Base-by-base conservation (phyloP, 2,888 invertebrate genomes). In the Polyommatus icarus region DNA sequence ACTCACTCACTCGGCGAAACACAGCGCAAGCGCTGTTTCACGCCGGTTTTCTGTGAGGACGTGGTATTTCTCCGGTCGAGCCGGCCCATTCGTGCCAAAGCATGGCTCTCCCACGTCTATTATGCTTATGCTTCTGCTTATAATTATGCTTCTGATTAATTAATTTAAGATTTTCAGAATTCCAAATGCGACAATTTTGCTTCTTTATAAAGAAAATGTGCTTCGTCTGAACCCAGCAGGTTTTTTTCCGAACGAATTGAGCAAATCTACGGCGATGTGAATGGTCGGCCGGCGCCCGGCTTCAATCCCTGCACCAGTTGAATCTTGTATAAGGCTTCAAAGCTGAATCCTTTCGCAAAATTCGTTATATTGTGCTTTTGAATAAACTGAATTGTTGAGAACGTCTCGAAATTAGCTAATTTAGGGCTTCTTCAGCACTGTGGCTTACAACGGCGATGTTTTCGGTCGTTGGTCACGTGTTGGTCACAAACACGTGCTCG, bases 61-160 rank as follows among this genome's bases (percentile, higher is more conserved):
- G n/a, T n/a, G n/a, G n/a, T n/a, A n/a, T n/a, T n/a, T n/a, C n/a
- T n/a, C n/a, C n/a, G n/a, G n/a, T n/a, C n/a, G n/a, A n/a, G n/a
- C n/a, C n/a, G n/a, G n/a, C n/a, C n/a, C n/a, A n/a, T n/a, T n/a
- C n/a, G n/a, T n/a, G n/a, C n/a, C n/a, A n/a, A n/a, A n/a, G n/a
- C n/a, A n/a, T n/a, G n/a, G n/a, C n/a, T n/a, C n/a, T n/a, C n/a
- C n/a, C n/a, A n/a, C n/a, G n/a, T n/a, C n/a, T n/a, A n/a, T n/a
- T n/a, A n/a, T n/a, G n/a, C n/a, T n/a, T n/a, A n/a, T n/a, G n/a
- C n/a, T n/a, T n/a, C n/a, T n/a, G n/a, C n/a, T n/a, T n/a, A n/a
- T n/a, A n/a, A n/a, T n/a, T n/a, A 71, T 54, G 78, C 75, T 80
- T 80, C 71, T 80, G 76, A 78, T 73, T 50, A 78, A 78, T 75